Base-by-base conservation (phyloP, 2,888 invertebrate species). In the Hartigia nigra region DNA sequence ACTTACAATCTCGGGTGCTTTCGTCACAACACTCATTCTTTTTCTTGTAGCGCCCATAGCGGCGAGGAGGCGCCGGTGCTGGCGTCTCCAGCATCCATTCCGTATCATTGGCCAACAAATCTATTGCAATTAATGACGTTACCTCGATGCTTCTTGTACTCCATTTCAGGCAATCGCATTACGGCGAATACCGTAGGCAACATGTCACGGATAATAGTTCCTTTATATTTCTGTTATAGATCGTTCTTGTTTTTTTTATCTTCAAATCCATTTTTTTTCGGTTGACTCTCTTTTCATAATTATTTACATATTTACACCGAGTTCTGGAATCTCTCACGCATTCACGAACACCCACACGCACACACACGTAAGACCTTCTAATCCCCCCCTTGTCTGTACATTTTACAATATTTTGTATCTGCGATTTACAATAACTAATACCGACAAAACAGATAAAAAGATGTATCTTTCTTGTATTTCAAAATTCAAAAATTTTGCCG, bases 11-110 rank as follows among this genome's bases (percentile, higher is more conserved):
- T 88, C 89, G 88, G 86, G 88, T 84, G 90, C 85, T 91, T 86
- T 91, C 91, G 88, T 91, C 91, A 90, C 91, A 91, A 90, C 91
- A 91, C 82, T 91, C 91, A 89, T 91, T 91, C 87, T 91, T 91
- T 91, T 91, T 91, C 91, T 89, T 91, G 91, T 91, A 91, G 87
- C 90, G 90, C 86, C 91, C 90, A 83, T 80, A 88, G 86, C 88
- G 90, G 85, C 88, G 88, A 84, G 87, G 87, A 85, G 87, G 87
- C 84, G 88, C 83, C 83, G 88, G 82, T 81, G 88, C 82, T 82
- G 87, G 87, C 84, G 86, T 86, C 82, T 86, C 87, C 84, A 81
- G 83, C 84, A 89, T 89, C 91, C 91, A 90, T 86, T 91, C 91
- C 87, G 91, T 87, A 88, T 87, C 86, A 90, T 90, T 90, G 88